Evolutionary conservation across 2,888 invertebrate genomes (phyloP), one percentile per base, ranked within the genome.

Genomic region (Uropetala carovei): DNA sequence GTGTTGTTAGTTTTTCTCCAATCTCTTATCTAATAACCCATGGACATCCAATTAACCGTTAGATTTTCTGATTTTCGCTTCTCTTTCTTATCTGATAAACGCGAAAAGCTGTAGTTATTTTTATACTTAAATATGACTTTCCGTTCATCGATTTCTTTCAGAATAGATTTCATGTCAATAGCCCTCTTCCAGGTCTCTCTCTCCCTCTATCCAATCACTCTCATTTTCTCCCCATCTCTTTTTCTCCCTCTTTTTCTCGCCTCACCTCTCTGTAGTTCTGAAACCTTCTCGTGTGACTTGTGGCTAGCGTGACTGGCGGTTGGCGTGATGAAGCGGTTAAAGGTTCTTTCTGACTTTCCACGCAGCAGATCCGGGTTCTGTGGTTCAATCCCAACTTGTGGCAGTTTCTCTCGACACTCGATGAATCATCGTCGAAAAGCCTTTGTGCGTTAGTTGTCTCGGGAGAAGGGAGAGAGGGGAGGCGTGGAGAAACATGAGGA

Each of bases 291-390:
- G 22, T 27, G 27, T 11, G 22, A 22, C 22, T 16, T n/a, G 22
- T 22, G 68, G 75, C 27, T 75, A 75, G 75, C 75, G 75, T 75
- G 75, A 75, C 75, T 75, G 22, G 22, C 8, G 75, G 11, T 27
- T 75, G 75, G 75, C 75, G 75, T 75, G 75, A 75, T 75, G 75
- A 27, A 75, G 75, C 27, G 75, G 27, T 75, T 75, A 75, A 27
- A 11, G 75, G 27, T 75, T 75, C 75, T 13, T 75, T 75, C 68
- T 75, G 75, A 75, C 75, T 75, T 27, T 75, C 75, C 22, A 22
- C 22, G 75, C 75, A 10, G 75, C 75, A 75, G 75, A 75, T 75
- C 75, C 75, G 75, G 75, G 75, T 75, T 75, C 75, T 75, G 9
- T 10, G 11, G 75, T 27, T 75, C 75, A 75, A 75, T 75, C 75